Evolutionary conservation across 2,888 invertebrate species (phyloP), one percentile per base, ranked within the genome.

Genomic region (Schrankia costaestrigalis): DNA sequence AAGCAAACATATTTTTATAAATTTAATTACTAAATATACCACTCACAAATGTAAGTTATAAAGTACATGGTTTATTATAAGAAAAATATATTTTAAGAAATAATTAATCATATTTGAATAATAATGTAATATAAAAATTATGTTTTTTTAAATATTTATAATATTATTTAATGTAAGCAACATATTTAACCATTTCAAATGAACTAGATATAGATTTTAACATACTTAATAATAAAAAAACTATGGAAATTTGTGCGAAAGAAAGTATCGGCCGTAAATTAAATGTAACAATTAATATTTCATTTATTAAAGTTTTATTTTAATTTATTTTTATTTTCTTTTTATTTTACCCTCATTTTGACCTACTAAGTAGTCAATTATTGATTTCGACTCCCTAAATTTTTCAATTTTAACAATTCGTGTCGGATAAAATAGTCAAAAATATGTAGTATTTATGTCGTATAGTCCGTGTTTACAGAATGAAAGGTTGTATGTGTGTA

Each of bases 361-460:
- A 67, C 80, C 83, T 83, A 83, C 82, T 78, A n/a, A n/a, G n/a
- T n/a, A 81, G 85, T 86, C 85, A 86, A 85, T 86, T 86, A 85
- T 65, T 71, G 35, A 49, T 68, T 81, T 85, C 64, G 86, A 83
- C 86, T 87, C 86, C 86, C 86, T 87, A 85, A 86, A 85, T 84
- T 87, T 84, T 84, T 83, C 86, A 87, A 87, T 87, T 87, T 84
- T 62, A 78, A 70, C 66, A 60, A 64, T 71, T 63, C 51, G 56
- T 54, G 35, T 56, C 49, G n/a, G 19, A 35, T 43, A 42, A 44
- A 25, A 48, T 60, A 56, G 52, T 63, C 35, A 51, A 52, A 54
- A 40, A 43, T 9, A 25, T 45, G 48, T 62, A 55, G 53, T 22
- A 17, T 35, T 42, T 39, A 13, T 33, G 34, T 45, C 36, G 31